Evolutionary conservation across 2,113 vertebrate species (phyloP), one percentile per base, ranked within the genome.

Genomic region (Notarius lentiginosus): DNA sequence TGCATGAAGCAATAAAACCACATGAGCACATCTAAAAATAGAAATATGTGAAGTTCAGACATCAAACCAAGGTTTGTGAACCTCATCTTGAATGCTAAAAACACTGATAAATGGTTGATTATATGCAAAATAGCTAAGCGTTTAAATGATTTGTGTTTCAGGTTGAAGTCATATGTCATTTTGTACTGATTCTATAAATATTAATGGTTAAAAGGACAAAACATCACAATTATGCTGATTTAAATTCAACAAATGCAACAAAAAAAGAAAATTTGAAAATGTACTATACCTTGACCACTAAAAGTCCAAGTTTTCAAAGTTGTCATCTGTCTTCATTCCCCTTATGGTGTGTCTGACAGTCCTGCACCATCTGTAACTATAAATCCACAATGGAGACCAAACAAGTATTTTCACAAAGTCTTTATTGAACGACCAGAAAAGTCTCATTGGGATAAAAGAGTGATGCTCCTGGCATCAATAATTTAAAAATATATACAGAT

Each of bases 361-460:
- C 27, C 61, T 27, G 24, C 65, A 73, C 14, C 24, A 60, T 80
- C 49, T 81, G 34, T 81, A 47, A 86, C 61, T n/a, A 14, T 47
- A 56, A 41, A 41, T 49, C 66, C 79, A 72, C 10, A 1, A 86
- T 20, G 27, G 30, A 56, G 34, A 66, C 61, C 75, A 73, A 61
- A 61, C 18, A 81, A 61, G 56, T 81, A 58, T 58, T 58, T 79
- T 9, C 4, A 30, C 27, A 79, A 79, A 79, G 15, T 27, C 20
- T 61, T 41, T 60, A 34, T 11, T 61, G 30, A 61, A 61, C 2
- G 10, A 24, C 58, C 30, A 24, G 79, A 61, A 81, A 61, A 65
- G 47, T 49, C 18, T 56, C 51, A 14, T 80, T 79, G 75, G 63
- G 63, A 47, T 27, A 24, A 86, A 86, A 86, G 85, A 53, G 63